Evolutionary conservation across 2,113 vertebrate genomes (phyloP).

Genomic region (Heliornis fulica): DNA sequence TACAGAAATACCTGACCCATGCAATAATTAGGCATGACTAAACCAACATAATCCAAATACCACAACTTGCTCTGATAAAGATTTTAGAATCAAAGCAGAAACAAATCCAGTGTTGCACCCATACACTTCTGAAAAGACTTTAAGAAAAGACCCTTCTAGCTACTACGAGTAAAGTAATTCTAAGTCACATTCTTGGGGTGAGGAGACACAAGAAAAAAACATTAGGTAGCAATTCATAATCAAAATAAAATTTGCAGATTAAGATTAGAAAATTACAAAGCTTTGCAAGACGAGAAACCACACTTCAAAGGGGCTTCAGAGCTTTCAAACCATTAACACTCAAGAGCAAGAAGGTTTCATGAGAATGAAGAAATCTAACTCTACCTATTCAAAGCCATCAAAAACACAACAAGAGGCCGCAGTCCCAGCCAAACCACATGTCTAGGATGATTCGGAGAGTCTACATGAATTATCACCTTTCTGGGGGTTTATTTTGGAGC

Average conservation of each 20-base stretch:
- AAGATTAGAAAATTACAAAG: neutral
- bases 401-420: neutral
- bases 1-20: neutral
- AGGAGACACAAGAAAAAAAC: neutral
- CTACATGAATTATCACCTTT: constrained; percentile 64
- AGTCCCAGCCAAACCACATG: neutral
- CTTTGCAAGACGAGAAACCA: neutral
- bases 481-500: neutral
- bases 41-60: neutral
- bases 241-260: neutral
- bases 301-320: neutral
- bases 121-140: neutral
- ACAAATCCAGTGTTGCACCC: neutral
- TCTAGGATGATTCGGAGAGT: neutral
- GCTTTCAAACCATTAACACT: constrained; percentile 15
- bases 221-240: neutral
- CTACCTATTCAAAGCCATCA: neutral
- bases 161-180: neutral
- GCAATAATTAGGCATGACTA: neutral
- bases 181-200: neutral
- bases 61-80: neutral
- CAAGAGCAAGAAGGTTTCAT: neutral
- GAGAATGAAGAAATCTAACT: constrained; percentile 24
- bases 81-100: neutral
- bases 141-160: constrained; percentile 9